These are phyloP conservation scores for Montifringilla adamsi DNA, from an alignment of 2,113 vertebrate species.

Conservation along the genomic window DNA sequence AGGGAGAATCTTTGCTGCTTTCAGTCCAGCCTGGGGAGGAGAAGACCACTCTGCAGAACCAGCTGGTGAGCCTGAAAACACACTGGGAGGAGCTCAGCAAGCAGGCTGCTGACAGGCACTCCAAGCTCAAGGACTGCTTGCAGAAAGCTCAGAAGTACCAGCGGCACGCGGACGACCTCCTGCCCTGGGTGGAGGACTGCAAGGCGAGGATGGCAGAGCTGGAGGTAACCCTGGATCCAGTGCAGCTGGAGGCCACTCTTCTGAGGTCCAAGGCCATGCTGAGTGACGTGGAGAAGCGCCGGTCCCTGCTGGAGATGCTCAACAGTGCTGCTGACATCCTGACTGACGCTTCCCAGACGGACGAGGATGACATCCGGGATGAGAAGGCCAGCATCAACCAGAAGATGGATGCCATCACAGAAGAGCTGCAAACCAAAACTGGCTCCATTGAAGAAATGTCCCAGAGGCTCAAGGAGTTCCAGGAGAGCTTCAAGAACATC, in stretches of 20 bases:
- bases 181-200: conserved; percentile 87
- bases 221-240: conserved; percentile 80
- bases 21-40: conserved; percentile 86
- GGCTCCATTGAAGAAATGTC: conserved; percentile 91
- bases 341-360: conserved; percentile 84
- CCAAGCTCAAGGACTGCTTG: conserved; percentile 82
- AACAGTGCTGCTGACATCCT: conserved; percentile 89
- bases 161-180: conserved; percentile 82
- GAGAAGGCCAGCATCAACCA: conserved; percentile 91
- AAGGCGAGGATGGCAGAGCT: conserved; percentile 79
- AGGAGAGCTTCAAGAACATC: conserved; percentile 89
- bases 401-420: conserved; percentile 84
- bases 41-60: conserved; percentile 81
- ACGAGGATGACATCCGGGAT: conserved; percentile 90
- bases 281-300: conserved; percentile 86
- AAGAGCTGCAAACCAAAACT: conserved; percentile 81
- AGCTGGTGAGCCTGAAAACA: conserved; percentile 79
- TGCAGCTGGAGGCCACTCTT: conserved; percentile 83
- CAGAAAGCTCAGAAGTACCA: conserved; percentile 87
- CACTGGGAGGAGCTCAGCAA: conserved; percentile 91
- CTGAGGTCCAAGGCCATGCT: conserved; percentile 83
- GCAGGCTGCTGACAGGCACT: conserved; percentile 76
- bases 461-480: conserved; percentile 91
- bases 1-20: conserved; percentile 87
- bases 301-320: conserved; percentile 85